phyloP scores from a whole-genome alignment of 1,140 invertebrate species.

The Drosophila insularis region DNA sequence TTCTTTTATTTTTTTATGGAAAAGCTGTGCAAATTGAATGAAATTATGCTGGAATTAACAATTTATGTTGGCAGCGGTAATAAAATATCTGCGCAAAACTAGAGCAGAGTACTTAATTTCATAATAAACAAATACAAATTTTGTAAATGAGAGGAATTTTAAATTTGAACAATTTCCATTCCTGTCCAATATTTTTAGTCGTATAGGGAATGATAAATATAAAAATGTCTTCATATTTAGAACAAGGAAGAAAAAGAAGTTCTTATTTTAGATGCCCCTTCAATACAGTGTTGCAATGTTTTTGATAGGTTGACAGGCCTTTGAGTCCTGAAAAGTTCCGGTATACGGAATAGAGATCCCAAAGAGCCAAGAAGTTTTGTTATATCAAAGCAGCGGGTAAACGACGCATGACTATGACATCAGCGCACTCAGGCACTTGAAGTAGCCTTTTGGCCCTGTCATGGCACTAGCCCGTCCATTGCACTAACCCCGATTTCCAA shows the following conservation, averaged over 20 bases:
- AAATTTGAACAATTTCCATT: too few relatives aligned
- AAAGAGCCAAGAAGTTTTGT: constrained; percentile 18
- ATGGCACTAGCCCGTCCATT: constrained; percentile 32
- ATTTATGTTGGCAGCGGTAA: constrained; percentile 13
- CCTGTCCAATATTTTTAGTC: too few relatives aligned
- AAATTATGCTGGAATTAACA: not conserved
- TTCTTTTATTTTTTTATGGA: not conserved
- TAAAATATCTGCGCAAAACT: constrained; percentile 6
- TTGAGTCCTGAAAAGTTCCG: constrained; percentile 36
- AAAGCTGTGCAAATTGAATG: constrained; percentile 7
- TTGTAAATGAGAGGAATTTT: too few relatives aligned
- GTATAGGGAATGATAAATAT: too few relatives aligned
- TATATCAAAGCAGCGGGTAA: too few relatives aligned
- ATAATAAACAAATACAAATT: too few relatives aligned
- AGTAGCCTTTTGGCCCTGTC: constrained; percentile 9
- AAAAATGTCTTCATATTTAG: too few relatives aligned
- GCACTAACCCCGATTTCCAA: constrained; percentile 19
- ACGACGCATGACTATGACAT: constrained; percentile 36
- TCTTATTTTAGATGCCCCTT: too few relatives aligned
- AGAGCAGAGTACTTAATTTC: not conserved
- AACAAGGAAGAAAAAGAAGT: too few relatives aligned
- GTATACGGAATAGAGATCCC: too few relatives aligned
- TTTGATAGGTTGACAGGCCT: constrained; percentile 27
- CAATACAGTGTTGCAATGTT: not conserved
- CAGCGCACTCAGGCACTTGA: not conserved